Evolutionary conservation across 2,797 vertebrate species (phyloP).

Genomic region (Gymnodraco acuticeps): DNA sequence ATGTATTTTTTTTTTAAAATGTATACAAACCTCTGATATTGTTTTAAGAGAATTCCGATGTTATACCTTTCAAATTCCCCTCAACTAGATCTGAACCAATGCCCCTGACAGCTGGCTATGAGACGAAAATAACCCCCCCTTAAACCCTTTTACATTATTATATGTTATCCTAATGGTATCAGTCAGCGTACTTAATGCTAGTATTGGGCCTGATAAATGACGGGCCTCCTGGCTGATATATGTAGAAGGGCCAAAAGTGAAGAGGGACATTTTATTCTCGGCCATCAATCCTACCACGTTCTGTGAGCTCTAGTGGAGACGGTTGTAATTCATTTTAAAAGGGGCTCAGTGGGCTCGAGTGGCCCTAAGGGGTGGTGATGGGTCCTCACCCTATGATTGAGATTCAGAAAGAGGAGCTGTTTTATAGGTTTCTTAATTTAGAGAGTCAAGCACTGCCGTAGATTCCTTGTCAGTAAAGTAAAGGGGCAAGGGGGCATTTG

Average conservation of each 20-base stretch:
- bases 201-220: constrained; percentile 69
- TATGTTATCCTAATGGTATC: constrained; percentile 76
- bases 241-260: constrained; percentile 76
- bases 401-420: constrained; percentile 72
- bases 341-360: constrained; percentile 52
- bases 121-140: constrained; percentile 25
- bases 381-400: constrained; percentile 71
- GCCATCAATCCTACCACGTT: constrained; percentile 66
- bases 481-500: constrained; percentile 49
- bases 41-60: constrained; percentile 9
- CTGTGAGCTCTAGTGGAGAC: constrained; percentile 66
- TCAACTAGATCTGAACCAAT: constrained; percentile 34
- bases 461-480: constrained; percentile 61
- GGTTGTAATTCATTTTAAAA: constrained; percentile 78
- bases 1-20: constrained; percentile 16
- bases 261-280: constrained; percentile 73
- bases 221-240: constrained; percentile 69
- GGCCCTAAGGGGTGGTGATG: constrained; percentile 69
- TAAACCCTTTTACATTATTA: constrained; percentile 71
- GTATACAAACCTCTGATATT: background rate
- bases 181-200: constrained; percentile 67
- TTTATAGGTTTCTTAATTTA: constrained; percentile 78
- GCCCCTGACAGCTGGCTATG: constrained; percentile 33
- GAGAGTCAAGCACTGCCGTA: constrained; percentile 73
- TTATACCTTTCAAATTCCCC: constrained; percentile 11